phyloP scores from a whole-genome alignment of 1,140 invertebrate species.

The Zaprionus africanus region DNA sequence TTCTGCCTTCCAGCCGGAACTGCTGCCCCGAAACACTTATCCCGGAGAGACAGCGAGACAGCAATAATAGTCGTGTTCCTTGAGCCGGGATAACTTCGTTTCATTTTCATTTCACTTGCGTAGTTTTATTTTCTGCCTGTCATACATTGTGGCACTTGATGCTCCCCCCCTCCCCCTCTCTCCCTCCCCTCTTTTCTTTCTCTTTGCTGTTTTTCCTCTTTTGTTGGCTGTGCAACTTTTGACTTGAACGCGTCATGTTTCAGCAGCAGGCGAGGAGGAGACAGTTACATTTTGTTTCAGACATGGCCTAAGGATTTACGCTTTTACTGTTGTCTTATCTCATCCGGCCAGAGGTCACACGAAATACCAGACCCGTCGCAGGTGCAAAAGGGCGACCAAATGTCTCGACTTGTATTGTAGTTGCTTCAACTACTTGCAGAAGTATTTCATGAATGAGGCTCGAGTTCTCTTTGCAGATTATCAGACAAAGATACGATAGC shows the following conservation, averaged over 20 bases:
- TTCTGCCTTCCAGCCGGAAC: constrained; percentile 14
- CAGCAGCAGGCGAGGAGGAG: constrained; percentile 30
- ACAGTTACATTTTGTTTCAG: constrained; percentile 48
- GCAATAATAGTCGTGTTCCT: constrained; percentile 64
- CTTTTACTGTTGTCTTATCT: constrained; percentile 24
- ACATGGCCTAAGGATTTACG: constrained; percentile 50
- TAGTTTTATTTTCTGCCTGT: constrained; percentile 40
- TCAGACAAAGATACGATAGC: constrained; percentile 20
- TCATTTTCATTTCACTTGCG: constrained; percentile 67
- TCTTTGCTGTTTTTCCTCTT: constrained; percentile 24
- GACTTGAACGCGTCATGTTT: constrained; percentile 74
- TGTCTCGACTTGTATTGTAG: constrained; percentile 22
- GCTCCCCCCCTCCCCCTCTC: neutral
- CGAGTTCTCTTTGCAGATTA: constrained; percentile 27
- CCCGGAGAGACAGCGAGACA: constrained; percentile 35
- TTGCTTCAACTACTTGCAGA: constrained; percentile 14
- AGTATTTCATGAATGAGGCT: constrained; percentile 1
- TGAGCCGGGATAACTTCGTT: constrained; percentile 72
- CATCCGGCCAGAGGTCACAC: constrained; percentile 22
- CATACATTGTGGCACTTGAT: constrained; percentile 59
- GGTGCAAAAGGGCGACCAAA: constrained; percentile 21
- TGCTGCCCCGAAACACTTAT: constrained; percentile 58
- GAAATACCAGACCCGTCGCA: constrained; percentile 13
- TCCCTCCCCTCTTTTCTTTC: neutral
- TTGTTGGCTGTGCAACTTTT: constrained; percentile 54